Conservation (phyloP, 2,888 invertebrate species). For the Xestia xanthographa region DNA sequence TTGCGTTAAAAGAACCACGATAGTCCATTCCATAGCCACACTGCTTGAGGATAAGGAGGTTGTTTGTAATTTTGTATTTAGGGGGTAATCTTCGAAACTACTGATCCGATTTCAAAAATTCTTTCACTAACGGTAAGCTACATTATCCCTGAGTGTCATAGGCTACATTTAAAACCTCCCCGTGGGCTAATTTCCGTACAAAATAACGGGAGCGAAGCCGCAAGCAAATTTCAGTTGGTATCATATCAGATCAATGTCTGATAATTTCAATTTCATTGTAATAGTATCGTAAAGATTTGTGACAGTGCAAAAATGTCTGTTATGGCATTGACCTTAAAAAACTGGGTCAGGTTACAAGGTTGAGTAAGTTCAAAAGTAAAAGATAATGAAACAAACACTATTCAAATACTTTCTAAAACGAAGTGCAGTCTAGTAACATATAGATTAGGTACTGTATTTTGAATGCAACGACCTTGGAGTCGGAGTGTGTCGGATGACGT, state of each 20-base stretch:
- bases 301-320: conserved; percentile 10
- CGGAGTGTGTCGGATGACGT: background rate
- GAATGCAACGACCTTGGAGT: background rate
- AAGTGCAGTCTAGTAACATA: conserved; percentile 6
- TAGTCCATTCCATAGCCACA: background rate
- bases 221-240: background rate
- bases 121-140: background rate
- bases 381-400: background rate
- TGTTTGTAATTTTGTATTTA: background rate
- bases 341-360: conserved; percentile 32
- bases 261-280: background rate
- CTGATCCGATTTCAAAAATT: background rate
- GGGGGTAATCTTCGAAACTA: background rate
- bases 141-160: background rate
- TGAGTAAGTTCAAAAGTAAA: conserved; percentile 24
- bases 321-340: conserved; percentile 25
- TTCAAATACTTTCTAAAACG: conserved; percentile 22
- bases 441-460: background rate
- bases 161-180: background rate
- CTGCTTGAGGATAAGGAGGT: background rate
- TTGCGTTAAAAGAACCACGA: background rate
- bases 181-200: background rate
- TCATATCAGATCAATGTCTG: background rate
- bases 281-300: background rate
- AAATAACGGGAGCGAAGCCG: no score